Evolutionary conservation across 2,888 invertebrate genomes (phyloP), one percentile per base, ranked within the genome.

Genomic region (Silvanus unidentatus): DNA sequence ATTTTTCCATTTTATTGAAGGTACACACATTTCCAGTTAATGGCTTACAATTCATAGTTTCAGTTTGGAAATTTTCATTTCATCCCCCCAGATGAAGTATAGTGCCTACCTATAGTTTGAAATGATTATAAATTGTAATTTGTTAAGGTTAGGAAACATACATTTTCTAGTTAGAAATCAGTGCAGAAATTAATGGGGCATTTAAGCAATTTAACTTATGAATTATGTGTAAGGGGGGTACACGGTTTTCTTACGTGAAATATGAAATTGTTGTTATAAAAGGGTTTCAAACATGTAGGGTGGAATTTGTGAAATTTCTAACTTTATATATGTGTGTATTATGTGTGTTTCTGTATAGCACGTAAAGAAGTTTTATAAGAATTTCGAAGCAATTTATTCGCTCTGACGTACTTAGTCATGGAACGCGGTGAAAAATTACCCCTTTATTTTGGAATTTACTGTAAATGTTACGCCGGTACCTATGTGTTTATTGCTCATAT

Each of bases 151-250:
- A 50, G 50, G 46, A 54, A 54, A 50, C 54, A 54, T 48, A 50
- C 57, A 61, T 59, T 57, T 57, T 50, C 54, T 55, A 47, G 59
- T 58, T 59, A 61, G 64, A 63, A 64, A 64, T 65, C 65, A 66
- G 59, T 60, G 65, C 61, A 52, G 58, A 62, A 66, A 68, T 66
- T 65, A 67, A 67, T 66, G 66, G 65, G 65, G 63, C 54, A 66
- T 66, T 64, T 63, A 62, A 63, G 66, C 54, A 66, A 68, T 68
- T 66, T 63, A 59, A 57, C 58, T 63, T 65, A 64, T 67, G 66
- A 67, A 60, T 68, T 68, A 66, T 66, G 61, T 55, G 53, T 45
- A 40, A 53, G 54, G 53, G 53, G 48, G n/a, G n/a, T n/a, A n/a
- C 43, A 45, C 48, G 44, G 55, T 54, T 58, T 61, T 62, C 59